Percentiles rank a stretch among this genome's conserved stretches.
phyloP scores from a whole-genome alignment of 2,888 invertebrate species.

The Baccha elongata region DNA sequence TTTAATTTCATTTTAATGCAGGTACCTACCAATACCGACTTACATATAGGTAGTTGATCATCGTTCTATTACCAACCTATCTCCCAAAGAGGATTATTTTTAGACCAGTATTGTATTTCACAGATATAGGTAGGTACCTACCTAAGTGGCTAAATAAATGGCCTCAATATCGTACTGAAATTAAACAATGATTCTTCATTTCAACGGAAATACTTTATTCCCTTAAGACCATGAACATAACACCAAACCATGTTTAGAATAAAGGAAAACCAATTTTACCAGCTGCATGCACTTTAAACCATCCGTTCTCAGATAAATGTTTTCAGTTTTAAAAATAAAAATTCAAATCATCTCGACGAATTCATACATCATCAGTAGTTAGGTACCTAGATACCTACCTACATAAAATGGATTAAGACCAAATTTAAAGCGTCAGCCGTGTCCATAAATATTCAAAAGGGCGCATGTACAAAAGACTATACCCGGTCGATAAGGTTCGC shows the following conservation, averaged over 20 bases:
- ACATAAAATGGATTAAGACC: constrained; percentile 31
- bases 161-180: background rate
- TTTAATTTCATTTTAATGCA: too few species aligned
- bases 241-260: background rate
- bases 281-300: constrained; percentile 45
- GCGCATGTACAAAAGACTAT: constrained; percentile 57
- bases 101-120: background rate
- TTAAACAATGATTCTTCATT: background rate
- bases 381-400: background rate
- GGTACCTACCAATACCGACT: too few species aligned
- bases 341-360: too few species aligned
- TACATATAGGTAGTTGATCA: too few species aligned
- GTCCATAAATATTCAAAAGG: constrained; percentile 63
- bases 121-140: too few species aligned
- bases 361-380: constrained; percentile 25
- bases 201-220: constrained; percentile 4
- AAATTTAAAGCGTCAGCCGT: constrained; percentile 19
- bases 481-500: background rate
- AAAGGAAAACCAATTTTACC: constrained; percentile 8
- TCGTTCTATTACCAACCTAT: too few species aligned
- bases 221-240: background rate
- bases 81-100: background rate
- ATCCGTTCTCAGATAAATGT: background rate
- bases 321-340: constrained; percentile 29
- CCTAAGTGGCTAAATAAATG: too few species aligned